A percentile compares a stretch with the other conserved stretches of the same genome.
Conservation (phyloP, 1,140 invertebrate species). For the Macrobrachium nipponense region DNA sequence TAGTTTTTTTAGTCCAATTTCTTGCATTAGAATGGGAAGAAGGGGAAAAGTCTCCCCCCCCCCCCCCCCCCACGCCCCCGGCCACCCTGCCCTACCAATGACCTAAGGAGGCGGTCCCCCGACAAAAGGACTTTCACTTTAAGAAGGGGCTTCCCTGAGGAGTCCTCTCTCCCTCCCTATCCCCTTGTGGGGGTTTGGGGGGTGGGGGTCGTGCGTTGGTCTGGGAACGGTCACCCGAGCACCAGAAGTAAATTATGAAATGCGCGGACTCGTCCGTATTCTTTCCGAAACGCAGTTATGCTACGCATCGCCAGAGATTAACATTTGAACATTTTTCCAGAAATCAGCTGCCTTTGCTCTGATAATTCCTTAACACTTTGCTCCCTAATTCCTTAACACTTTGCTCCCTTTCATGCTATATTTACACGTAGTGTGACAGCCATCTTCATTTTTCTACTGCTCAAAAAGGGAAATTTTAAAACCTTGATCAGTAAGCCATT, state of each 20-base stretch:
- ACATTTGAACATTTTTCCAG: too few species aligned
- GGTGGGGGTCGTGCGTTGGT: too few species aligned
- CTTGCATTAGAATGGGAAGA: background rate
- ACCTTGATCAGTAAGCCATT: too few species aligned
- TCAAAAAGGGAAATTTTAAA: too few species aligned
- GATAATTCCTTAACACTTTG: conserved; percentile 19
- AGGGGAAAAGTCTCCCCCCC: background rate
- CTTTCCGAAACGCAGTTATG: too few species aligned
- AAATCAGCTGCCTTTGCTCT: background rate
- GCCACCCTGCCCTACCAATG: background rate
- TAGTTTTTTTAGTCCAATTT: too few species aligned
- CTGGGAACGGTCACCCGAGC: background rate
- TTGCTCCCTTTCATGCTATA: background rate
- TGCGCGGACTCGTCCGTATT: background rate
- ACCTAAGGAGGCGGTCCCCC: too few species aligned
- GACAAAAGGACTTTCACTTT: too few species aligned
- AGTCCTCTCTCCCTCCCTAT: background rate
- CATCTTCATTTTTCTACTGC: too few species aligned
- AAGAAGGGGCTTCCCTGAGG: background rate
- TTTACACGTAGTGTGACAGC: background rate
- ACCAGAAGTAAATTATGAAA: conserved; percentile 9
- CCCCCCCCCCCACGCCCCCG: background rate
- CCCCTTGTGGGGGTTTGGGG: background rate
- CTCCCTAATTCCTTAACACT: background rate
- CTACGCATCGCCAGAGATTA: too few species aligned